Base-by-base conservation (phyloP, 2,113 vertebrate genomes). In the Archilochus colubris region DNA sequence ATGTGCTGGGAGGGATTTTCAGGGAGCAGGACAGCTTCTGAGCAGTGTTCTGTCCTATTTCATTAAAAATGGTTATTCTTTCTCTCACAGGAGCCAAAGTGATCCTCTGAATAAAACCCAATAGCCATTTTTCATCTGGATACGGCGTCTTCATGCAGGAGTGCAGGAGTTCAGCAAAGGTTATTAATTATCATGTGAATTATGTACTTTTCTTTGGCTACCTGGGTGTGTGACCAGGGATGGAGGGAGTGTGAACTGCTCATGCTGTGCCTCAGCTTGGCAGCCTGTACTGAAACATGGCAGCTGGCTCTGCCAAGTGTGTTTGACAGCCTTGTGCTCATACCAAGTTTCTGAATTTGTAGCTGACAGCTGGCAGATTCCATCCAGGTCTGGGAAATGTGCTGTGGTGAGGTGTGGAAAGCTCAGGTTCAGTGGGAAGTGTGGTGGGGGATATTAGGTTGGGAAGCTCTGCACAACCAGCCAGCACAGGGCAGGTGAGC, bases 81-180 rank as follows among this genome's bases (percentile, higher is more conserved):
- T 80, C 31, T 51, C 57, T 79, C 31, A 27, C 44, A 61, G 64
- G 46, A 86, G 79, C 51, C 0, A 21, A 6, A 59, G 59, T 8
- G 57, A 77, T 44, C 44, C 44, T 88, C 36, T 74, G 89, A 58
- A 83, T 63, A 76, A 74, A 83, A 83, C 40, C 44, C 82, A 77
- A 6, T 3, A 81, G 67, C 57, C n/a, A 8, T 58, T 88, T 88
- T 86, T 68, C 27, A 31, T 27, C 63, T 30, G 68, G 14, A 33
- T 36, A 54, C 69, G 33, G 23, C 0, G 0, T 67, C 74, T 79
- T 51, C 0, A 0, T 66, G 51, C 59, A 74, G 43, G 51, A 83
- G 59, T 30, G 55, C 69, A 61, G 15, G 91, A 94, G 72, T 86
- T 95, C 79, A 83, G 78, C 82, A 72, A 75, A 78, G 79, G 76